phyloP scores from a whole-genome alignment of 2,113 vertebrate species.

The Psammodynastes pulverulentus region DNA sequence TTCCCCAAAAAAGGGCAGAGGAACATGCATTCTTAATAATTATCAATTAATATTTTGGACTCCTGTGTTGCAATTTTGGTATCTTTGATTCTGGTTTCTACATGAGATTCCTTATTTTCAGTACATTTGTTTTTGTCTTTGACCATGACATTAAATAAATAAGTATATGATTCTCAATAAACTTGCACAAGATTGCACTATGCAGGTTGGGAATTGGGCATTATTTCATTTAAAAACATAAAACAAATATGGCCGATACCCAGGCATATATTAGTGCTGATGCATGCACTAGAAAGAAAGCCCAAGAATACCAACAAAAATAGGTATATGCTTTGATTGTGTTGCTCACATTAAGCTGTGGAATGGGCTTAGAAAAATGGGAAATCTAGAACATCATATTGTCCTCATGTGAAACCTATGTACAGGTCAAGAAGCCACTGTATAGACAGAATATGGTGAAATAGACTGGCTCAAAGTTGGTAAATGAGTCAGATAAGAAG shows the following conservation, averaged over 20 bases:
- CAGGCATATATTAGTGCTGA: not conserved
- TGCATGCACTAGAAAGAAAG: not conserved
- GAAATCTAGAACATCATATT: not conserved
- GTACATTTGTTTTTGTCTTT: not conserved
- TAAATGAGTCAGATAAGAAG: not conserved
- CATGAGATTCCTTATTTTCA: not conserved
- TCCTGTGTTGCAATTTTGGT: not conserved
- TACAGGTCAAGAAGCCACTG: not conserved
- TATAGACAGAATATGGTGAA: not conserved
- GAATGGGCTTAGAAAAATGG: not conserved
- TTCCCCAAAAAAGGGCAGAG: not conserved
- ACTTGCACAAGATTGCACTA: not conserved
- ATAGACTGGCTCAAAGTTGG: not conserved
- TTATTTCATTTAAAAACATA: not conserved
- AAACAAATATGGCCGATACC: not conserved
- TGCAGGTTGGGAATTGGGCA: not conserved
- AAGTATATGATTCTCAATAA: not conserved
- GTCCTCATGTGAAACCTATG: not conserved
- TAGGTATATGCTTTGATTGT: not conserved
- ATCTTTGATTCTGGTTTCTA: not conserved
- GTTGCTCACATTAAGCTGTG: not conserved
- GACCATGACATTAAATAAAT: not conserved
- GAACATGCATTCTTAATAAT: not conserved
- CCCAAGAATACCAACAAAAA: not conserved
- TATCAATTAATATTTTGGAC: not conserved